Conservation (phyloP, 2,113 vertebrate species). For the Xyliphius kryptos region DNA sequence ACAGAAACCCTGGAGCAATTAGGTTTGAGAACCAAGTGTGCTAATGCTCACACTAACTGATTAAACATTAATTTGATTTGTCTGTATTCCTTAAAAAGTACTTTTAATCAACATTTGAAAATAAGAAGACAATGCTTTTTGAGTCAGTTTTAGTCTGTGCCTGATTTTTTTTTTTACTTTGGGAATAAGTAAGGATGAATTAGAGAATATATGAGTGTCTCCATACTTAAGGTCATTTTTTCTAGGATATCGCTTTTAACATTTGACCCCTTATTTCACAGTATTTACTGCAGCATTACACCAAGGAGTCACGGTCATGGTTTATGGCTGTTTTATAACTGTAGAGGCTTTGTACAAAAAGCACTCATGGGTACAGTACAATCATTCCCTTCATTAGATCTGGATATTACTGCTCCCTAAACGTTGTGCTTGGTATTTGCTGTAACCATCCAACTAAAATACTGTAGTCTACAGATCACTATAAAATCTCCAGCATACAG, state of each 20-base stretch:
- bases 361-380: conserved; percentile 5
- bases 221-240: not conserved
- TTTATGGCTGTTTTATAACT: conserved; percentile 23
- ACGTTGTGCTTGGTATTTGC: not conserved
- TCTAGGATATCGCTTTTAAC: not conserved
- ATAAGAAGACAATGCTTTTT: no score
- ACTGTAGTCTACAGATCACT: not conserved
- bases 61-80: no score
- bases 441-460: not conserved
- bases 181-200: no score
- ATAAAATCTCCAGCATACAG: not conserved
- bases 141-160: no score
- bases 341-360: not conserved
- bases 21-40: no score
- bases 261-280: conserved; percentile 8
- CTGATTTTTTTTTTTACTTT: no score
- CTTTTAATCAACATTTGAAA: no score
- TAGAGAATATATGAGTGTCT: not conserved
- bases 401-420: conserved; percentile 11
- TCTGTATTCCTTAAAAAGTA: no score
- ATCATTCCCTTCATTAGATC: conserved; percentile 5
- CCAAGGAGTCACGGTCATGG: conserved; percentile 1
- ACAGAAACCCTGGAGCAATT: no score
- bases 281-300: conserved; percentile 20
- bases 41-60: no score